Conservation (phyloP, 2,888 invertebrate genomes). For the Horisme vitalbata region DNA sequence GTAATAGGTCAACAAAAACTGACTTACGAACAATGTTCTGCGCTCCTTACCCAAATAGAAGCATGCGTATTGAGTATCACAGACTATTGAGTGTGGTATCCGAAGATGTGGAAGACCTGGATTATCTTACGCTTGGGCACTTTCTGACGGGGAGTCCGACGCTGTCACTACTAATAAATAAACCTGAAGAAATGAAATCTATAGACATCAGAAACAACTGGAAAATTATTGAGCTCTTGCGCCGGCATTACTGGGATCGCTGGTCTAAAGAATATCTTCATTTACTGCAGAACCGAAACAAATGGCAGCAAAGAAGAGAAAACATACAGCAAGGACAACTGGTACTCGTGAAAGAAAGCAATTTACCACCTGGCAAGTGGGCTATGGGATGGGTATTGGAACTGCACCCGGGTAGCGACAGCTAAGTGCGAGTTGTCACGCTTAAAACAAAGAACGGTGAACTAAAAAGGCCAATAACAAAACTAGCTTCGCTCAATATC, state of each 20-base stretch:
- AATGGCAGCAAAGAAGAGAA: not conserved
- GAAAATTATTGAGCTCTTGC: not conserved
- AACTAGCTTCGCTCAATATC: too few relatives aligned
- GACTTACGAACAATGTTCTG: not conserved
- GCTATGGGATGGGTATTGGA: not conserved
- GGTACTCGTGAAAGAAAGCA: not conserved
- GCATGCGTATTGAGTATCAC: not conserved
- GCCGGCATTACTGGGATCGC: not conserved
- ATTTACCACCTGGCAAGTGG: not conserved
- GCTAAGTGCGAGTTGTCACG: not conserved
- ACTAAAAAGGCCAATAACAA: not conserved
- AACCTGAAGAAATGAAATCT: too few relatives aligned
- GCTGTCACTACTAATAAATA: not conserved
- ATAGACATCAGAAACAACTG: not conserved
- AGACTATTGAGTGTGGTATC: not conserved
- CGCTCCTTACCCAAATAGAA: not conserved
- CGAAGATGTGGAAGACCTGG: not conserved
- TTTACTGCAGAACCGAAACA: not conserved
- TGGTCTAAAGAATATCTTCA: not conserved
- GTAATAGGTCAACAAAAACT: not conserved
- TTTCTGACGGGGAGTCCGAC: not conserved
- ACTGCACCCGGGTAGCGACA: not conserved
- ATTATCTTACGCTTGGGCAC: not conserved
- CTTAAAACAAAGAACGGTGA: not conserved
- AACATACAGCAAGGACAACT: not conserved